phyloP scores from a whole-genome alignment of 2,888 invertebrate species.

The Mimumesa dahlbomi region DNA sequence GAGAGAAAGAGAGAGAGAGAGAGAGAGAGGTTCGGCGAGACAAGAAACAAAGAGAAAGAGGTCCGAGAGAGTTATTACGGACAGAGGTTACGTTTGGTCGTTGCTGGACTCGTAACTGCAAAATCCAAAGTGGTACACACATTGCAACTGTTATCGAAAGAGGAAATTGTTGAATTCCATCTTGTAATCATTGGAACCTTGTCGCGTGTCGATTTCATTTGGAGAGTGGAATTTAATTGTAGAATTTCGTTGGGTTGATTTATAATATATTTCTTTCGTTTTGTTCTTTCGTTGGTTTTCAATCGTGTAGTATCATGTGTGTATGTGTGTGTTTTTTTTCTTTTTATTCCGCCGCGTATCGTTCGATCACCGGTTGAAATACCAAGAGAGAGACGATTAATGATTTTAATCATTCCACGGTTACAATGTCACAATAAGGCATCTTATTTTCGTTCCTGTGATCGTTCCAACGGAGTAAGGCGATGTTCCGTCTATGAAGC shows the following conservation, averaged over 20 bases:
- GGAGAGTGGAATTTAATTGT: no score
- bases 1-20: slow-evolving; percentile 9
- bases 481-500: slow-evolving; percentile 1
- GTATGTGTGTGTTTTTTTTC: no score
- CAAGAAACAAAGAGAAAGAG: slow-evolving; percentile 23
- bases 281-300: background rate
- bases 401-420: slow-evolving; percentile 17
- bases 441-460: slow-evolving; percentile 6
- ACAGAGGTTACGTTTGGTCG: slow-evolving; percentile 55
- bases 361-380: background rate
- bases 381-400: slow-evolving; percentile 21
- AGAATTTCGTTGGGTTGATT: background rate
- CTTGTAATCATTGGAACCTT: background rate
- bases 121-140: slow-evolving; percentile 30
- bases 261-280: background rate
- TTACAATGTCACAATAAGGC: slow-evolving; percentile 9
- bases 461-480: background rate
- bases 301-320: background rate
- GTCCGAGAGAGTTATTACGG: slow-evolving; percentile 55
- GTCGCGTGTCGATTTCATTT: no score
- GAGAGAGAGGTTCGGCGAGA: slow-evolving; percentile 9
- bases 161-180: slow-evolving; percentile 32
- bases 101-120: slow-evolving; percentile 48
- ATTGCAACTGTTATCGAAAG: slow-evolving; percentile 19
- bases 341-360: background rate